Conservation (phyloP, 2,888 invertebrate species). For the Drosophila cognata region DNA sequence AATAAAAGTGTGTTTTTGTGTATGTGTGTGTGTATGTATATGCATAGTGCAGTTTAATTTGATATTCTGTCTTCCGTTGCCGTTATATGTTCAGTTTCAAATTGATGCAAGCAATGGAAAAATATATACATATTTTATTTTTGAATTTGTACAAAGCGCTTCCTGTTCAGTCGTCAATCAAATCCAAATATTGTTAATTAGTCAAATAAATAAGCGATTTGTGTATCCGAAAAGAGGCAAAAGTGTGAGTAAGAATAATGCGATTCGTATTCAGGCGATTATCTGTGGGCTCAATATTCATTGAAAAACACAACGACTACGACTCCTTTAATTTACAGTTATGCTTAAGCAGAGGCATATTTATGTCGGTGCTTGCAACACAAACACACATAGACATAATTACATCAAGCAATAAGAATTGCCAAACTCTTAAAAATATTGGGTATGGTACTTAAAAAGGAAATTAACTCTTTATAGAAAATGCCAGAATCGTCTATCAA, state of each 20-base stretch:
- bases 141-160: neutral
- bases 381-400: neutral
- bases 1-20: neutral
- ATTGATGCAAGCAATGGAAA: neutral
- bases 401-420: neutral
- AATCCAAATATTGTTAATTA: neutral
- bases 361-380: neutral
- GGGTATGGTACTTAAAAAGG: neutral
- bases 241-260: neutral
- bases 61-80: neutral
- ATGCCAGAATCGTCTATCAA: constrained; percentile 91
- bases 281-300: neutral
- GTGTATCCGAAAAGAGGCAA: neutral
- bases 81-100: neutral
- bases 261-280: neutral
- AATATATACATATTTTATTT: neutral
- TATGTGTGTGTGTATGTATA: neutral
- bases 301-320: neutral
- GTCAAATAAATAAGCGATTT: neutral
- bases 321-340: neutral
- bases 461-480: constrained; percentile 81
- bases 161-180: neutral
- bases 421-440: no score
- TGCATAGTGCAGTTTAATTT: neutral
- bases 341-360: neutral